Conservation (phyloP, 2,797 vertebrate species). For the Sebastes trivittatus region DNA sequence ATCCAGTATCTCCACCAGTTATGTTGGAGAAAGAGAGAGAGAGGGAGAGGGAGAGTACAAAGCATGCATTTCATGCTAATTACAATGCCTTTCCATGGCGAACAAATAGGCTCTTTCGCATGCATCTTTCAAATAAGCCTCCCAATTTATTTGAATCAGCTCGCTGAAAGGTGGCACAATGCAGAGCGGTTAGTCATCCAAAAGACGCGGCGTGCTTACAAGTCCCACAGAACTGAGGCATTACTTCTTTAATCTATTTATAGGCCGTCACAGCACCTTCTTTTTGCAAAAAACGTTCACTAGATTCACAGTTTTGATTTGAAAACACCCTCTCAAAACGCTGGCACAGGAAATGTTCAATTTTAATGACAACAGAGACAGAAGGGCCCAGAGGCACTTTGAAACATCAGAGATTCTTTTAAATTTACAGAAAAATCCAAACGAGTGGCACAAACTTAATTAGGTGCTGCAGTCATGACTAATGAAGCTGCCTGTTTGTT, state of each 20-base stretch:
- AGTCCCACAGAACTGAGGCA: conserved; percentile 42
- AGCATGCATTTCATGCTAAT: conserved; percentile 71
- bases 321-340: conserved; percentile 52
- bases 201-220: conserved; percentile 45
- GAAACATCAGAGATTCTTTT: conserved; percentile 77
- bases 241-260: conserved; percentile 65
- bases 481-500: conserved; percentile 73
- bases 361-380: conserved; percentile 76
- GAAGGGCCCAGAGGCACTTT: conserved; percentile 70
- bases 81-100: conserved; percentile 53
- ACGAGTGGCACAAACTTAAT: conserved; percentile 76
- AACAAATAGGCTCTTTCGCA: conserved; percentile 65
- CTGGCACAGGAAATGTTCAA: conserved; percentile 64
- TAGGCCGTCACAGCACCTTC: conserved; percentile 56
- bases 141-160: conserved; percentile 59
- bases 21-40: conserved; percentile 22
- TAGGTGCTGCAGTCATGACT: conserved; percentile 74
- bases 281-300: conserved; percentile 46
- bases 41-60: conserved; percentile 42
- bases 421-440: conserved; percentile 76
- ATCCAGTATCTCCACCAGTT: conserved; percentile 65
- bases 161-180: conserved; percentile 55
- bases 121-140: conserved; percentile 65
- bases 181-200: conserved; percentile 54
- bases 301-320: conserved; percentile 60